These are phyloP conservation scores for Malacoraja senta DNA, from an alignment of 2,797 vertebrate species.

Conservation along the genomic window DNA sequence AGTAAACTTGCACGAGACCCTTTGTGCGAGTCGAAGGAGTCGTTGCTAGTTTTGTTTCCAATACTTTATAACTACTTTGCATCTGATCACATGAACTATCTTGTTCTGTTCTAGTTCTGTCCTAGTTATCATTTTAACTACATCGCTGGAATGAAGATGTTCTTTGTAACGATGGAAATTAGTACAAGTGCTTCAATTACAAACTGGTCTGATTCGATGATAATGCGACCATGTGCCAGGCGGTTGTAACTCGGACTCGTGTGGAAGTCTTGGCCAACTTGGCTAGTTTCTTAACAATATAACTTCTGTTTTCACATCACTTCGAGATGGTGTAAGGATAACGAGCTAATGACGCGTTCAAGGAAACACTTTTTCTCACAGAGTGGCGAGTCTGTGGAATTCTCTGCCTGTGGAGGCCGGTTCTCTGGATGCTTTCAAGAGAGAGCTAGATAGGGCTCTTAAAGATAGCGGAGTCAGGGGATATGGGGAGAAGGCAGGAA, in stretches of 20 bases:
- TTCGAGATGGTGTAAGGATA: background rate
- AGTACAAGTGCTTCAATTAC: too few species aligned
- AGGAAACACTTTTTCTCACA: too few species aligned
- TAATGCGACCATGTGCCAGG: background rate
- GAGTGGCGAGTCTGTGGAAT: too few species aligned
- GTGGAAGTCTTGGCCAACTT: too few species aligned
- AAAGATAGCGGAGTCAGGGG: too few species aligned
- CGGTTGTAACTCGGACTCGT: background rate
- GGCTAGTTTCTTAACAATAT: background rate
- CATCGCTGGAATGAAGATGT: background rate
- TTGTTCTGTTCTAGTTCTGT: background rate
- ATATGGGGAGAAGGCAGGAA: too few species aligned
- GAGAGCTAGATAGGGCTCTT: too few species aligned
- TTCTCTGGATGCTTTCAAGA: too few species aligned
- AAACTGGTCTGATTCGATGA: too few species aligned
- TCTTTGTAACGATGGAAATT: background rate
- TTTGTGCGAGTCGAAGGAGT: background rate
- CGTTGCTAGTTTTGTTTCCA: constrained; percentile 1
- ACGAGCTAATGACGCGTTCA: background rate
- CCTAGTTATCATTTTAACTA: background rate
- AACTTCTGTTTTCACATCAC: background rate
- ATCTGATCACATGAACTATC: background rate
- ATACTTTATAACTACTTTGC: background rate
- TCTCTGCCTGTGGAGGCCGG: too few species aligned
- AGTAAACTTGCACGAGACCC: background rate